A percentile compares a stretch with the other conserved stretches of the same genome.
These are phyloP conservation scores for Nemopilema nomurai DNA, from an alignment of 30 jellyfish, hydroid and myxozoan species.

Conservation along the genomic window DNA sequence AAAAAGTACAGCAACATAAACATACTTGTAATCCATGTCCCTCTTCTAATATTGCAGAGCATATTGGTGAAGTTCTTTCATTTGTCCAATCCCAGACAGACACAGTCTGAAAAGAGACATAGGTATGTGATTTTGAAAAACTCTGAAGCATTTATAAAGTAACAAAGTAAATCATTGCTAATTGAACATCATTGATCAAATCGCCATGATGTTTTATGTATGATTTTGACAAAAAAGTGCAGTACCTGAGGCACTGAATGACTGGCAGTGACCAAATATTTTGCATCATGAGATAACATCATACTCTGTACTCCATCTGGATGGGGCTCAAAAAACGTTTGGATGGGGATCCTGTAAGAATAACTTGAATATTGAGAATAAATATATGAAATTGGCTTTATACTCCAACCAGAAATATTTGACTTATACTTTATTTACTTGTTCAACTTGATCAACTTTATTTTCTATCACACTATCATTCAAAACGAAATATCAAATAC, in stretches of 20 bases:
- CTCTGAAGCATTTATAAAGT: neutral
- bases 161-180: neutral
- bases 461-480: too few relatives aligned
- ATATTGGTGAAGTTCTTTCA: conserved; percentile 71
- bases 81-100: conserved; percentile 95
- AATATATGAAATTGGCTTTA: neutral
- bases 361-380: neutral
- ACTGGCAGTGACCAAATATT: conserved; percentile 78
- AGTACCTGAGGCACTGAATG: conserved; percentile 86
- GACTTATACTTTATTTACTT: too few relatives aligned
- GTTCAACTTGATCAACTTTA: too few relatives aligned
- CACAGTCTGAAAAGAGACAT: conserved; percentile 40
- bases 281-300: conserved; percentile 79
- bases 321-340: conserved; percentile 81
- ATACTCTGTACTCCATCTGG: conserved; percentile 72
- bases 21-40: conserved; percentile 79
- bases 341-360: conserved; percentile 75
- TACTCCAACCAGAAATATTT: too few relatives aligned
- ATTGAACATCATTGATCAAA: neutral
- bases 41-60: conserved; percentile 48
- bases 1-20: too few relatives aligned
- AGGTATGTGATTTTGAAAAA: neutral
- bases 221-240: neutral
- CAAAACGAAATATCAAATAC: too few relatives aligned
- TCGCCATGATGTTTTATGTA: too few relatives aligned